Evolutionary conservation across 2,113 vertebrate species (phyloP), one percentile per base, ranked within the genome.

Genomic region (Symphodus melops): DNA sequence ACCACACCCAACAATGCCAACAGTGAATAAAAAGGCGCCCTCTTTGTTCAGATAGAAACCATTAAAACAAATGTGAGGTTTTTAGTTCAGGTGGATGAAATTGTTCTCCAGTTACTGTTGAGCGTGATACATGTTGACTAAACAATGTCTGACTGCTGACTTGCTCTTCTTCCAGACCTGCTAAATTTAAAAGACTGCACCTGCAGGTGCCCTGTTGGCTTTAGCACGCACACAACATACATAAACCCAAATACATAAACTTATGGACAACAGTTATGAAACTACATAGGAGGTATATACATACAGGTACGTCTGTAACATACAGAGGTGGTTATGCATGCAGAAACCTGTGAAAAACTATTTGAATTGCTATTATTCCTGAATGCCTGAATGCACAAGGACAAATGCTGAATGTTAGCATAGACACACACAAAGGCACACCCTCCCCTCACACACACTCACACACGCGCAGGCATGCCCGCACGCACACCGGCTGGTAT

Each of bases 71-170:
- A 79, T 25, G 6, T 2, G 8, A 58, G 23, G 0, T 62, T 57
- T 39, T 44, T 9, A 2, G 46, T 46, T 21, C 3, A 23, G 14
- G 2, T 42, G 12, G 2, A 42, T 46, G n/a, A 13, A 61, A 61
- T 21, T 68, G 13, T 62, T 49, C 56, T 54, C 25, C 19, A 39
- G 44, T 56, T 37, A 52, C 28, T 54, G 61, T 49, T 62, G 33
- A 1, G 64, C 28, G 4, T 56, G 67, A 70, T 82, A 64, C 74
- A 55, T 82, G 73, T 72, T 84, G 68, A 86, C 65, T 56, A 80
- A 90, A 89, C 75, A 70, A 51, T 63, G 75, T 80, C 75, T 82
- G 83, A 88, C 85, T 74, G 23, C 37, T 72, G 86, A 89, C 70
- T 78, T 64, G 76, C 78, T 77, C 82, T 53, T 88, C 74, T 48